Conservation (phyloP, 2,113 vertebrate genomes). For the Poeciliopsis occidentalis region DNA sequence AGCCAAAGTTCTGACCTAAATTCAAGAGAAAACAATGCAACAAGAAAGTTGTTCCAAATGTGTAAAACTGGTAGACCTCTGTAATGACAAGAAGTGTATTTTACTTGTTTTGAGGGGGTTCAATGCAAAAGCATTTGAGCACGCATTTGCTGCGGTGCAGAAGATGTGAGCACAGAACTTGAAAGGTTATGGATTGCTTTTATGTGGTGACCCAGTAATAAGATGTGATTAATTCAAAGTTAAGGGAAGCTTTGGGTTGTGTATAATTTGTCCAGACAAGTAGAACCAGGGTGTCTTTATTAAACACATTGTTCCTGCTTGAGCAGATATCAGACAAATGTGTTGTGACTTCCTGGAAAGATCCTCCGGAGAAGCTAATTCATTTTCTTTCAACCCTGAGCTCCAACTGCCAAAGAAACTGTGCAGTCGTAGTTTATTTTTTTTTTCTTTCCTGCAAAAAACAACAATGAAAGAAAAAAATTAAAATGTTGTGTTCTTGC, state of each 20-base stretch:
- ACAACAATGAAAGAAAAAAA: neutral
- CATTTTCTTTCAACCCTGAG: conserved; percentile 33
- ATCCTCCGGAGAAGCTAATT: conserved; percentile 54
- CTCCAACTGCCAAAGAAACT: conserved; percentile 12
- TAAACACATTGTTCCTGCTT: conserved; percentile 52
- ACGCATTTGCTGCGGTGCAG: neutral
- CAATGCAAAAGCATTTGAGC: neutral
- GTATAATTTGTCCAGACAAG: conserved; percentile 57
- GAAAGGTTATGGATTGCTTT: conserved; percentile 38
- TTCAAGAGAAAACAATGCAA: too few relatives aligned
- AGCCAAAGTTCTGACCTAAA: too few relatives aligned
- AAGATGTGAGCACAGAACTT: conserved; percentile 19
- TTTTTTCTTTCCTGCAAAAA: conserved; percentile 20
- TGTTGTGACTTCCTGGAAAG: conserved; percentile 51
- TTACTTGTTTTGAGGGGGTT: too few relatives aligned
- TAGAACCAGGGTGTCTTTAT: conserved; percentile 61
- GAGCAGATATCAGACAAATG: conserved; percentile 59
- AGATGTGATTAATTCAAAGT: conserved; percentile 58
- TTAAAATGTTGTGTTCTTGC: neutral
- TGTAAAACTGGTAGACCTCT: too few relatives aligned
- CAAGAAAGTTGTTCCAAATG: too few relatives aligned
- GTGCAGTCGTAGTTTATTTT: conserved; percentile 20
- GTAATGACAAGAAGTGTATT: too few relatives aligned
- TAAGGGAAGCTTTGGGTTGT: conserved; percentile 59
- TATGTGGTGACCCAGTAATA: conserved; percentile 36